Evolutionary conservation across 2,113 vertebrate genomes (phyloP), one percentile per base, ranked within the genome.

Genomic region (Centropristis striata): DNA sequence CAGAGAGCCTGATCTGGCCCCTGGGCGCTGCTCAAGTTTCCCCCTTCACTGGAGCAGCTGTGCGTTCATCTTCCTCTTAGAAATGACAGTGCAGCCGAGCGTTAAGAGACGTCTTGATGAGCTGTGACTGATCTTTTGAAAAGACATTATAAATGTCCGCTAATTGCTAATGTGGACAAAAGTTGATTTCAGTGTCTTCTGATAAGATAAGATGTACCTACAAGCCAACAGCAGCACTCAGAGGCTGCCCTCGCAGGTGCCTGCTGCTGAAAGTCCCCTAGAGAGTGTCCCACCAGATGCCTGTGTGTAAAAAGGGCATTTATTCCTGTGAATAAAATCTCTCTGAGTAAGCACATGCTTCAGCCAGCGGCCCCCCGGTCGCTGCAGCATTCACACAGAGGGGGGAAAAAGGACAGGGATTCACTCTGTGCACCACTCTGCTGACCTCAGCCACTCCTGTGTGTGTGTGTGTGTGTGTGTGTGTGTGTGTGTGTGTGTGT

Each of bases 311-410:
- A 92, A 92, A 78, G 61, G 80, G 57, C 73, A 86, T 92, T 92
- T 90, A 90, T 92, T 92, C 75, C 77, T 77, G 57, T 91, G 90
- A 92, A 93, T 90, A 91, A 88, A 93, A 94, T 91, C 86, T 78
- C 86, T 90, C 89, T 90, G 92, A 92, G 89, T 93, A 93, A 94
- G 93, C 93, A 93, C 89, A 92, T 93, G 92, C 78, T 93, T 89
- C 77, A 84, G 87, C 87, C 53, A 70, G 81, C 49, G 81, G 82
- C 89, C 92, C 92, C 92, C 83, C 75, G 59, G 81, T 80, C 36
- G 0, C 86, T 55, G 70, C 80, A 73, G 88, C 72, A 84, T 89
- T 90, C 85, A 90, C 74, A 78, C 81, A 81, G 69, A 64, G 72
- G 57, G 71, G n/a, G 61, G 10, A 1, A 57, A 70, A 73, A 75